Conservation (phyloP, 2,888 invertebrate genomes). For the Trichogramma evanescens region DNA sequence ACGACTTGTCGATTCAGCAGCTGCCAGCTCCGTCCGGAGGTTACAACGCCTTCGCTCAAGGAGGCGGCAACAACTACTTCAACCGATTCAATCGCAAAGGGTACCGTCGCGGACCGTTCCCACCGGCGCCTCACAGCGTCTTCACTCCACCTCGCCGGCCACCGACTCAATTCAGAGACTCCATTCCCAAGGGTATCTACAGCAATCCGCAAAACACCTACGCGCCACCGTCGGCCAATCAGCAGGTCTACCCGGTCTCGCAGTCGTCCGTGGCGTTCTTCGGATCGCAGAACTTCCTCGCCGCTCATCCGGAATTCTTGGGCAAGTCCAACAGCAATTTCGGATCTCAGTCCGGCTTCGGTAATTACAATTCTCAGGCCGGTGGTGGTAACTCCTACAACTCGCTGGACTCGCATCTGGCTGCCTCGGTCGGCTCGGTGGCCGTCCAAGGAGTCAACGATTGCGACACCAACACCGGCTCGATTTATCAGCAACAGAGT, state of each 20-base stretch:
- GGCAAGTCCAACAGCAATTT: too few species aligned
- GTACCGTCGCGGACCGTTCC: slow-evolving; percentile 47
- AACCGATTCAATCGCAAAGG: slow-evolving; percentile 43
- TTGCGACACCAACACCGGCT: too few species aligned
- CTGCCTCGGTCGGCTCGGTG: too few species aligned
- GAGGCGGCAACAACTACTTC: not conserved
- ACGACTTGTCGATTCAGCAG: slow-evolving; percentile 30
- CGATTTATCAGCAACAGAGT: too few species aligned
- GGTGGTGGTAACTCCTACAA: slow-evolving; percentile 6
- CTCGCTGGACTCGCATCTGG: not conserved
- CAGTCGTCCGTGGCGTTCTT: slow-evolving; percentile 32
- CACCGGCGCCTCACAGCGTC: slow-evolving; percentile 29
- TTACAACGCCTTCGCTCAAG: slow-evolving; percentile 21
- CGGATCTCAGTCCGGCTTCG: too few species aligned
- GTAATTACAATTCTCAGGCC: slow-evolving; percentile 8
- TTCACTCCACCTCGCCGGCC: slow-evolving; percentile 37
- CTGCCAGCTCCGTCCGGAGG: slow-evolving; percentile 26
- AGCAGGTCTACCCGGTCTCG: slow-evolving; percentile 34
- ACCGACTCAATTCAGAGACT: slow-evolving; percentile 68
- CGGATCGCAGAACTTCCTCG: slow-evolving; percentile 10
- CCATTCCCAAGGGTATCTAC: slow-evolving; percentile 64
- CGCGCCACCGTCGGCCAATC: slow-evolving; percentile 29
- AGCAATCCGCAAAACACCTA: slow-evolving; percentile 54
- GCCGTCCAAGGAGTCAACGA: too few species aligned
- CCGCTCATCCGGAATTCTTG: not conserved